phyloP scores from a whole-genome alignment of 2,113 vertebrate species.

The Buteo buteo region DNA sequence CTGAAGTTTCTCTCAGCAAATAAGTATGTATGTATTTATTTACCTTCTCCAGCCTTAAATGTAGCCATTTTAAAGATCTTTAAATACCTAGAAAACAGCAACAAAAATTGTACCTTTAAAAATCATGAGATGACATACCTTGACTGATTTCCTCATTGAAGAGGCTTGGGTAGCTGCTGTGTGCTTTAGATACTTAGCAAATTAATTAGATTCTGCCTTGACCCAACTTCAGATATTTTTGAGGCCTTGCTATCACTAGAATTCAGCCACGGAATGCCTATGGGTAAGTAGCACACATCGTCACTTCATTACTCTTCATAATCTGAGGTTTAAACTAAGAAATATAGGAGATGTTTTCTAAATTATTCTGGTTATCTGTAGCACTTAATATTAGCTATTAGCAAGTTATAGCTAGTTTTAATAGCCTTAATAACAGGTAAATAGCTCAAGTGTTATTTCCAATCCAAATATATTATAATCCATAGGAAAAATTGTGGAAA shows the following conservation, averaged over 20 bases:
- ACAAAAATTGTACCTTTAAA: background rate
- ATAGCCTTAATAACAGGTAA: background rate
- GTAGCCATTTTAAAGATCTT: background rate
- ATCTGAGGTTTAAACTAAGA: background rate
- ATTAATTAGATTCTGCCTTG: background rate
- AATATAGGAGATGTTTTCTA: background rate
- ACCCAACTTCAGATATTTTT: background rate
- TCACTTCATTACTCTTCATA: background rate
- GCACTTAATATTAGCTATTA: background rate
- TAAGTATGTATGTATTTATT: accelerated
- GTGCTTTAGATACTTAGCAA: background rate
- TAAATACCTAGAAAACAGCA: background rate
- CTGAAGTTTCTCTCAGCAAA: background rate
- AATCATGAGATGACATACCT: background rate
- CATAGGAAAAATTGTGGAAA: background rate
- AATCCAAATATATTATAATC: background rate
- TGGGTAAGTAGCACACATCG: accelerated
- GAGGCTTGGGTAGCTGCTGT: background rate
- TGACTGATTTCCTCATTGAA: background rate
- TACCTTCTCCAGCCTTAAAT: background rate
- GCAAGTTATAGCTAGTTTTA: background rate
- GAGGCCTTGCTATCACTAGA: background rate
- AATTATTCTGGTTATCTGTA: background rate
- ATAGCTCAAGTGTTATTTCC: background rate
- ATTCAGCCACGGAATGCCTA: background rate